phyloP scores from a whole-genome alignment of 2,888 invertebrate species.

The Nemapogon koenigi region DNA sequence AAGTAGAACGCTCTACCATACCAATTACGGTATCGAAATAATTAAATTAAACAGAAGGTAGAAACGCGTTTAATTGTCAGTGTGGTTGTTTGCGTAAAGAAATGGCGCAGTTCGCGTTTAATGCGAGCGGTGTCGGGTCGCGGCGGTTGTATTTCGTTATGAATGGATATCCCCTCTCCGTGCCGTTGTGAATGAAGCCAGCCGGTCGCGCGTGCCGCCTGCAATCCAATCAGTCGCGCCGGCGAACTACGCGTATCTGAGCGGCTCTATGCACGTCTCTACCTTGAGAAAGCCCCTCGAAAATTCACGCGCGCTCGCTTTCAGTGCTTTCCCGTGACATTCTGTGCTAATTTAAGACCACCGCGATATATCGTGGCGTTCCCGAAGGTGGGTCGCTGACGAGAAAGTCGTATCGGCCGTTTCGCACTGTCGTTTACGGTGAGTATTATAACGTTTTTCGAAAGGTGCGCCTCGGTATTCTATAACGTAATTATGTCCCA shows the following conservation, averaged over 20 bases:
- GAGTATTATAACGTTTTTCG: slow-evolving; percentile 33
- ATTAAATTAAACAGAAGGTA: too few relatives aligned
- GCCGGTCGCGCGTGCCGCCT: slow-evolving; percentile 56
- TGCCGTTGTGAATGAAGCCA: slow-evolving; percentile 57
- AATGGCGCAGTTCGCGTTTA: slow-evolving; percentile 22
- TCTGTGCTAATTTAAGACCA: too few relatives aligned
- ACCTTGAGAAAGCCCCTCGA: too few relatives aligned
- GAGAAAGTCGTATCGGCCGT: slow-evolving; percentile 39
- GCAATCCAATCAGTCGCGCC: slow-evolving; percentile 43
- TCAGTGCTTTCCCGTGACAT: too few relatives aligned
- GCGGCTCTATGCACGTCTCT: slow-evolving; percentile 23
- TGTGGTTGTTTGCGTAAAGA: slow-evolving; percentile 21
- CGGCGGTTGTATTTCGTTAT: slow-evolving; percentile 4
- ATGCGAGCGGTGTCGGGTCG: slow-evolving; percentile 18
- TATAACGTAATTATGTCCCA: background rate
- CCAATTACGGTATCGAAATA: too few relatives aligned
- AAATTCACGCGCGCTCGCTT: too few relatives aligned
- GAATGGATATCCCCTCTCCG: slow-evolving; percentile 28
- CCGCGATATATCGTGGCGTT: slow-evolving; percentile 23
- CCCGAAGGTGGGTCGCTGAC: slow-evolving; percentile 21
- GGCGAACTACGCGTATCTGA: slow-evolving; percentile 46
- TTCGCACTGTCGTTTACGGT: slow-evolving; percentile 44
- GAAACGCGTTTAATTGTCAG: slow-evolving; percentile 20
- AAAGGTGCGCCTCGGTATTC: background rate
- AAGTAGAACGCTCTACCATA: too few relatives aligned